A percentile compares a stretch with the other conserved stretches of the same genome.
Conservation (phyloP, 2,888 invertebrate species). For the Lasioglossum marginatum region DNA sequence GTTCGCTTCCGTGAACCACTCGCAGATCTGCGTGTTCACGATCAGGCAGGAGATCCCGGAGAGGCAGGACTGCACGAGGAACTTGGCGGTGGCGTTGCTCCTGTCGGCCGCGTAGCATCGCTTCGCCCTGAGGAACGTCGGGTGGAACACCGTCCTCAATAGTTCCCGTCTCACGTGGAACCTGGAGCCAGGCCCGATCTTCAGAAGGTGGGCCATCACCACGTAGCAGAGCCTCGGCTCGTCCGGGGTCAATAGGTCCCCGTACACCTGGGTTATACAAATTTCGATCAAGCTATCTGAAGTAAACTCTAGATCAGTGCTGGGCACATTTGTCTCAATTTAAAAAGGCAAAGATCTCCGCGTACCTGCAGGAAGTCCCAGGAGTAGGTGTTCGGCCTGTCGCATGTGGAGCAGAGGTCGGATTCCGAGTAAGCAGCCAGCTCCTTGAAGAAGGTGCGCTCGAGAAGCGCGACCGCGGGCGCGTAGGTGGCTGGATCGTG, state of each 20-base stretch:
- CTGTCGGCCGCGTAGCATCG: slow-evolving; percentile 84
- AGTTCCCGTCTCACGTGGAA: slow-evolving; percentile 86
- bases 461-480: slow-evolving; percentile 86
- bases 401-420: slow-evolving; percentile 83
- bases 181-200: slow-evolving; percentile 86
- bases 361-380: slow-evolving; percentile 88
- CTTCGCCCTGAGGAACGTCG: slow-evolving; percentile 87
- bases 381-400: slow-evolving; percentile 76
- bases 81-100: slow-evolving; percentile 86
- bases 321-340: no score
- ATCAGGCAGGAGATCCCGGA: slow-evolving; percentile 87
- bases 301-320: neutral
- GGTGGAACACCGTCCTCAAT: slow-evolving; percentile 87
- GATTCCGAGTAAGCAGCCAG: slow-evolving; percentile 85
- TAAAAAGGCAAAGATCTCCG: slow-evolving; percentile 82
- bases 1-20: slow-evolving; percentile 87
- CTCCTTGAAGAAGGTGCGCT: slow-evolving; percentile 87
- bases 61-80: slow-evolving; percentile 87
- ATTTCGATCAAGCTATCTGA: neutral
- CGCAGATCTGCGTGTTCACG: slow-evolving; percentile 86
- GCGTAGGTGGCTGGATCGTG: slow-evolving; percentile 74
- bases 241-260: slow-evolving; percentile 86
- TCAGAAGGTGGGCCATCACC: slow-evolving; percentile 87
- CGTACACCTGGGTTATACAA: slow-evolving; percentile 84
- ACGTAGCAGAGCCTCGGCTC: slow-evolving; percentile 86